phyloP scores from a whole-genome alignment of 2,888 invertebrate species.

The Byasa hedistus region DNA sequence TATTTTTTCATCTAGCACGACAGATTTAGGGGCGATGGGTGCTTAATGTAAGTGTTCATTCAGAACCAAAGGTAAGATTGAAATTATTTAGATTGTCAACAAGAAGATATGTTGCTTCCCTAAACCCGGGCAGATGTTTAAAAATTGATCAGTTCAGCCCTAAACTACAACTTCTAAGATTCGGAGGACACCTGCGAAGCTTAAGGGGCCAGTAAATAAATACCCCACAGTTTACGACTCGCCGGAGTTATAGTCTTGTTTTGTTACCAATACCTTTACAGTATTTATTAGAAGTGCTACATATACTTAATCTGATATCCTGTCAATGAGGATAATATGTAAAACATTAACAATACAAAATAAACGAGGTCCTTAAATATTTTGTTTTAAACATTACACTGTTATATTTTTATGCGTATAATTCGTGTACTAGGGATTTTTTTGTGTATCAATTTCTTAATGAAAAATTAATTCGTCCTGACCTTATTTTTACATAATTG shows the following conservation, averaged over 20 bases:
- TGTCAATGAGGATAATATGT: not conserved
- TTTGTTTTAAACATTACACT: too few species aligned
- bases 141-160: slow-evolving; percentile 25
- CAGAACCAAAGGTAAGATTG: slow-evolving; percentile 3
- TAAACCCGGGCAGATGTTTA: slow-evolving; percentile 7
- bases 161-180: slow-evolving; percentile 24
- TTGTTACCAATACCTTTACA: slow-evolving; percentile 6
- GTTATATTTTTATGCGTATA: too few species aligned
- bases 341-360: not conserved
- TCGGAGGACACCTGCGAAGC: slow-evolving; percentile 29
- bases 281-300: slow-evolving; percentile 17
- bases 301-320: slow-evolving; percentile 8
- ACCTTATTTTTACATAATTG: too few species aligned
- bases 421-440: too few species aligned
- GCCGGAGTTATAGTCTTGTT: slow-evolving; percentile 11
- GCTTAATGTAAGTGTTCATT: not conserved
- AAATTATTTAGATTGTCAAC: slow-evolving; percentile 24
- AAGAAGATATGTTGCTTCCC: slow-evolving; percentile 9
- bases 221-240: slow-evolving; percentile 23
- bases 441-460: too few species aligned
- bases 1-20: not conserved
- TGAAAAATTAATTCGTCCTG: too few species aligned
- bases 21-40: too few species aligned
- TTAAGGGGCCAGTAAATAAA: slow-evolving; percentile 29
- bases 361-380: not conserved